A percentile compares a stretch with the other conserved stretches of the same genome.
These are phyloP conservation scores for Ictalurus punctatus DNA, from an alignment of 2,113 vertebrate genomes.

Conservation along the genomic window DNA sequence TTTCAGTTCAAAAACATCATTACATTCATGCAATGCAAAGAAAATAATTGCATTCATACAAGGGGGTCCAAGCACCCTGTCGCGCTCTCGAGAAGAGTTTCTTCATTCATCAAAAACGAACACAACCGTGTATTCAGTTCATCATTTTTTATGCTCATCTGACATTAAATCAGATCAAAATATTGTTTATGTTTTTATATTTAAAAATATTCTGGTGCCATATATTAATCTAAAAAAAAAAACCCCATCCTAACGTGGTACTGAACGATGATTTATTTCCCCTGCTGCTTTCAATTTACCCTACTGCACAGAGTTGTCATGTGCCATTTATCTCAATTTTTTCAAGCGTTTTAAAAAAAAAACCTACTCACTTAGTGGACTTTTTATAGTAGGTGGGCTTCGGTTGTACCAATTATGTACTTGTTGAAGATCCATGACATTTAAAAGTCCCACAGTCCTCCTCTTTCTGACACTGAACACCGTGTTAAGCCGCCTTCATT, in stretches of 20 bases:
- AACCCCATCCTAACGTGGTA: too few species aligned
- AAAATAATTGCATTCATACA: not conserved
- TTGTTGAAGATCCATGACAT: not conserved
- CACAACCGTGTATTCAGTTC: not conserved
- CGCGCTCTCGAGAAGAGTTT: not conserved
- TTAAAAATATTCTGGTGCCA: not conserved
- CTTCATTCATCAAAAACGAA: not conserved
- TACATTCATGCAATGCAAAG: not conserved
- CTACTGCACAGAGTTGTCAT: not conserved
- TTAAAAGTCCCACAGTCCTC: not conserved
- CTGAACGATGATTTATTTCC: not conserved
- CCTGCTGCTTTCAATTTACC: not conserved
- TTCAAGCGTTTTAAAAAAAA: not conserved
- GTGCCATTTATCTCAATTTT: not conserved
- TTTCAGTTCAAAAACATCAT: conserved; percentile 15
- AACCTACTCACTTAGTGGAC: not conserved
- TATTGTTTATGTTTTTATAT: not conserved
- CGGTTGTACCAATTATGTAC: not conserved
- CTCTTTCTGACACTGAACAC: not conserved
- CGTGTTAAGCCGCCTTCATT: not conserved
- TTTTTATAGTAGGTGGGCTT: not conserved
- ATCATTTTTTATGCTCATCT: not conserved
- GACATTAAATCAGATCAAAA: not conserved
- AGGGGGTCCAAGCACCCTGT: not conserved
- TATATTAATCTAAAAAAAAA: too few species aligned